Evolutionary conservation across 2,888 invertebrate genomes (phyloP).

Genomic region (Heteromyza rotundicornis): DNA sequence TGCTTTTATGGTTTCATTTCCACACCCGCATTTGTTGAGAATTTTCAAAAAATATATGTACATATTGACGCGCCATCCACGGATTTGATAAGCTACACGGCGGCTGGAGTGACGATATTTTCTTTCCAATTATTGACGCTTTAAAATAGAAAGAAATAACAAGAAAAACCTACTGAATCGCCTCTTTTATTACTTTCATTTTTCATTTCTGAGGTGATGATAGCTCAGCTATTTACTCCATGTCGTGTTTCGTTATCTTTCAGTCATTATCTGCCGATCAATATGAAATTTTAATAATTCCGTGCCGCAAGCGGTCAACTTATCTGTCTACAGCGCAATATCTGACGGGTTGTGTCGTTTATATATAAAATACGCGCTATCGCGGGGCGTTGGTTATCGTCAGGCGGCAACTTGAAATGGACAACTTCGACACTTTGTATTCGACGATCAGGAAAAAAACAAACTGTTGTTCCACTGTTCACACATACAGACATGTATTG

Average conservation of each 20-base stretch:
- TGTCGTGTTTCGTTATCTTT: constrained; percentile 1
- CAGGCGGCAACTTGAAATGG: constrained; percentile 48
- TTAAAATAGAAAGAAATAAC: not conserved
- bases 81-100: no score
- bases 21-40: no score
- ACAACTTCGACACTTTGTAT: constrained; percentile 42
- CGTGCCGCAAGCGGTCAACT: not conserved
- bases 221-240: constrained; percentile 7
- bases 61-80: no score
- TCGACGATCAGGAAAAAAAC: constrained; percentile 17
- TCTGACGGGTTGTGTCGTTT: not conserved
- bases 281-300: constrained; percentile 9
- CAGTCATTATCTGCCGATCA: constrained; percentile 8
- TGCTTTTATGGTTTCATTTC: no score
- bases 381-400: constrained; percentile 10
- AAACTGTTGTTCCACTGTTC: no score
- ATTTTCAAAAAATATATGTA: no score
- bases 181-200: not conserved
- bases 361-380: not conserved
- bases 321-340: not conserved
- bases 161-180: no score
- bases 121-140: not conserved
- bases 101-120: not conserved
- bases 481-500: no score
- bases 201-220: constrained; percentile 4